A percentile compares a stretch with the other conserved stretches of the same genome.
Evolutionary conservation across 1,140 invertebrate species (phyloP).

Genomic region (Neodiprion lecontei): DNA sequence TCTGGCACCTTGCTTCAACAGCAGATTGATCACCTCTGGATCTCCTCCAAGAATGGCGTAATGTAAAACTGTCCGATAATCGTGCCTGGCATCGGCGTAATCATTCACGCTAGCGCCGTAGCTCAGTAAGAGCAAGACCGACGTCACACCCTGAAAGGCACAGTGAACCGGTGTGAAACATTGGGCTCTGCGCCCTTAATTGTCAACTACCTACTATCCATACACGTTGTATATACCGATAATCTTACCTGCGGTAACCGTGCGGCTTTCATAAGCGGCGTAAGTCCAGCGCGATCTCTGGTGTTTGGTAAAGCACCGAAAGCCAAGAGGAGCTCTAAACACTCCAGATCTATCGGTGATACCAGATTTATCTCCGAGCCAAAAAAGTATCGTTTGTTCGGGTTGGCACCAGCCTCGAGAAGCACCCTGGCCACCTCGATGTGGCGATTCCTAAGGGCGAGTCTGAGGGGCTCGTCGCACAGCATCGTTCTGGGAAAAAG

Average conservation of each 20-base stretch:
- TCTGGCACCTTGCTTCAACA: slow-evolving; percentile 81
- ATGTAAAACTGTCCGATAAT: slow-evolving; percentile 83
- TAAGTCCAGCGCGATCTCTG: slow-evolving; percentile 82
- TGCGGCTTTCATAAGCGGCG: slow-evolving; percentile 88
- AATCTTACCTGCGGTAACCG: slow-evolving; percentile 72
- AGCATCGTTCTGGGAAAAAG: slow-evolving; percentile 73
- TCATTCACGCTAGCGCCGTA: slow-evolving; percentile 85
- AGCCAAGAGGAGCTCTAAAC: slow-evolving; percentile 80
- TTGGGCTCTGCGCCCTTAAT: neutral
- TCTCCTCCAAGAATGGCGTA: slow-evolving; percentile 87
- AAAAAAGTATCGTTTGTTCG: slow-evolving; percentile 86
- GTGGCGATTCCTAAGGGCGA: slow-evolving; percentile 87
- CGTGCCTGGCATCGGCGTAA: slow-evolving; percentile 80
- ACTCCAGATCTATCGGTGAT: slow-evolving; percentile 77
- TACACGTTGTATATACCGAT: neutral
- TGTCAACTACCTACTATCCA: neutral
- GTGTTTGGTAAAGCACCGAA: slow-evolving; percentile 88
- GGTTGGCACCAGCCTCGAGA: slow-evolving; percentile 76
- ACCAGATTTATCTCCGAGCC: slow-evolving; percentile 90
- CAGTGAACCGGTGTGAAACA: neutral
- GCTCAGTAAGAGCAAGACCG: slow-evolving; percentile 78
- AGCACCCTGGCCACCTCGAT: slow-evolving; percentile 74
- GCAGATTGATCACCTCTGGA: slow-evolving; percentile 77
- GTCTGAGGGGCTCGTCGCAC: slow-evolving; percentile 81
- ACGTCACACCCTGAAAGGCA: slow-evolving; percentile 72